Evolutionary conservation across 2,888 invertebrate genomes (phyloP).

Genomic region (Spisula subtruncata): DNA sequence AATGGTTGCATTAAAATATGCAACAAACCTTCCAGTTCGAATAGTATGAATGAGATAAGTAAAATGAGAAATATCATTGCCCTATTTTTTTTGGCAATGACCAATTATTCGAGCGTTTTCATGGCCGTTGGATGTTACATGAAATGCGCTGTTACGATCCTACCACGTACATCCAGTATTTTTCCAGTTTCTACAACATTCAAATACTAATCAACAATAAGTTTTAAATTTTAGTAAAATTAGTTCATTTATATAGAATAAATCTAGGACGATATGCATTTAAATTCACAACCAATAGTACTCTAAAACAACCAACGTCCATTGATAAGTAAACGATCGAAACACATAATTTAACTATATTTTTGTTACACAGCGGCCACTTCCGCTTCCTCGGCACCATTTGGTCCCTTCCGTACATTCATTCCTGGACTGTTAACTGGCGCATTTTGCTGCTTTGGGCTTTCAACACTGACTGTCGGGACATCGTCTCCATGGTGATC

Average conservation of each 20-base stretch:
- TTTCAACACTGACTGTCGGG: conserved; percentile 5
- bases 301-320: neutral
- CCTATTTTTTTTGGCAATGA: no score
- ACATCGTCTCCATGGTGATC: conserved; percentile 51
- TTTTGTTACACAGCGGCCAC: conserved; percentile 59
- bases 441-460: conserved; percentile 26
- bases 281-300: conserved; percentile 28
- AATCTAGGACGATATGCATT: conserved; percentile 32
- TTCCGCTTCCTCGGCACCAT: conserved; percentile 61
- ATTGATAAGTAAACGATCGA: neutral
- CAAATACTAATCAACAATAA: neutral
- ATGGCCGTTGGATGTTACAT: no score
- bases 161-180: no score
- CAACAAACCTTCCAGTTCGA: no score
- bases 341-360: conserved; percentile 3
- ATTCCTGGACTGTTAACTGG: conserved; percentile 36
- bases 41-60: no score
- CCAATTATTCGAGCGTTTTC: no score
- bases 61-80: no score
- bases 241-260: neutral
- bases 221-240: neutral
- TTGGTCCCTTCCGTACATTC: conserved; percentile 60
- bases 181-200: no score
- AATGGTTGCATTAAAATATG: no score
- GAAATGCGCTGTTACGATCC: no score